Percentiles rank a stretch among this genome's conserved stretches.
These are phyloP conservation scores for Polydrusus pterygomalis DNA, from an alignment of 2,888 invertebrate species.

Conservation along the genomic window DNA sequence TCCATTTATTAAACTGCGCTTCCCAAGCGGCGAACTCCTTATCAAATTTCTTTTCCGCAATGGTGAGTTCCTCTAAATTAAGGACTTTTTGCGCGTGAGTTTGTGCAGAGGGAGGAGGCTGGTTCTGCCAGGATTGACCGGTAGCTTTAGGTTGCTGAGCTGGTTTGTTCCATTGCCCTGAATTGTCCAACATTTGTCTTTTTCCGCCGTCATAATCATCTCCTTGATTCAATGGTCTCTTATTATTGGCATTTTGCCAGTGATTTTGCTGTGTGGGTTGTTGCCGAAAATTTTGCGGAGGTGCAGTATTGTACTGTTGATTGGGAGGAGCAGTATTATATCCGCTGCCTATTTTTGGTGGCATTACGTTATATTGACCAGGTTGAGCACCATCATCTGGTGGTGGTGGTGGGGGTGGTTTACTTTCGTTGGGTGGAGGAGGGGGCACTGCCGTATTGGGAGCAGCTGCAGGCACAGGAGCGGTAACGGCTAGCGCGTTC, in stretches of 20 bases:
- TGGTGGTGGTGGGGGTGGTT: slow-evolving; percentile 71
- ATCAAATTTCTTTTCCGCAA: slow-evolving; percentile 90
- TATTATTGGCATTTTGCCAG: slow-evolving; percentile 58
- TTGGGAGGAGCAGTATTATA: slow-evolving; percentile 38
- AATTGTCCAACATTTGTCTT: slow-evolving; percentile 49
- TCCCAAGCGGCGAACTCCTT: slow-evolving; percentile 94
- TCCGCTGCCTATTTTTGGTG: background rate
- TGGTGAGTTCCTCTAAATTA: slow-evolving; percentile 71
- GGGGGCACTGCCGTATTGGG: slow-evolving; percentile 56
- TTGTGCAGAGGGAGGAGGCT: slow-evolving; percentile 30
- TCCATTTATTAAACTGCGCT: slow-evolving; percentile 93
- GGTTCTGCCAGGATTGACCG: slow-evolving; percentile 26
- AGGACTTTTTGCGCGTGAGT: slow-evolving; percentile 40
- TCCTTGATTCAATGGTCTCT: slow-evolving; percentile 35
- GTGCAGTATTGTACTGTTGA: slow-evolving; percentile 30
- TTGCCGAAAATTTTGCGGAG: slow-evolving; percentile 58
- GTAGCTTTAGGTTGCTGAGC: slow-evolving; percentile 15
- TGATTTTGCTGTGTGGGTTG: slow-evolving; percentile 51
- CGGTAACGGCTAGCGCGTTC: slow-evolving; percentile 65
- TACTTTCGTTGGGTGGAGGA: slow-evolving; percentile 62
- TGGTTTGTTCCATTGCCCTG: slow-evolving; percentile 35
- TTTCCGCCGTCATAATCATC: slow-evolving; percentile 32
- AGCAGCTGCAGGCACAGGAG: slow-evolving; percentile 52
- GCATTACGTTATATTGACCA: slow-evolving; percentile 17
- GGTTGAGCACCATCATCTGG: slow-evolving; percentile 65